These are phyloP conservation scores for Scaptomyza flava DNA, from an alignment of 2,888 invertebrate genomes.

Conservation along the genomic window DNA sequence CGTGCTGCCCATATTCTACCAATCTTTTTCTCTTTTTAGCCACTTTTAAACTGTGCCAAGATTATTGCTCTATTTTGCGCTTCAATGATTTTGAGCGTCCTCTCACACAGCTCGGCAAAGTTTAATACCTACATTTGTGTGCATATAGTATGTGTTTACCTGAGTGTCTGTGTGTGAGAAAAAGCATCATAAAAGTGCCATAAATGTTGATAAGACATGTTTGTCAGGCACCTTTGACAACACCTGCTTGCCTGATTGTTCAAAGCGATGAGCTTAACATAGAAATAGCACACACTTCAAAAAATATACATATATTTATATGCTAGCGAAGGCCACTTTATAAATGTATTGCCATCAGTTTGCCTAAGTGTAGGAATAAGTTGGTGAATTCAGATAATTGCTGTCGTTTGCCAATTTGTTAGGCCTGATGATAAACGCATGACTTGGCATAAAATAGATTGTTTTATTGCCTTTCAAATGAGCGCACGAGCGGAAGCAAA, in stretches of 20 bases:
- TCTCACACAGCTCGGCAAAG: constrained; percentile 40
- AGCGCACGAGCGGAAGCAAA: neutral
- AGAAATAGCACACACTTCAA: neutral
- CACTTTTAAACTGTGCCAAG: constrained; percentile 51
- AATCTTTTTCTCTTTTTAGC: neutral
- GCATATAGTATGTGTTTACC: constrained; percentile 1
- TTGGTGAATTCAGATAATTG: neutral
- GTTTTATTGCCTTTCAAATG: constrained; percentile 47
- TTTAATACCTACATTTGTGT: constrained; percentile 19
- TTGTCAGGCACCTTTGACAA: constrained; percentile 41
- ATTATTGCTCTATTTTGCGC: constrained; percentile 75
- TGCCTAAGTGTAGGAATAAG: too few species aligned
- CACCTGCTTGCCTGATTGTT: constrained; percentile 48
- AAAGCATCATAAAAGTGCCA: constrained; percentile 60
- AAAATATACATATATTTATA: neutral
- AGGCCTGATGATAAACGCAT: constrained; percentile 53
- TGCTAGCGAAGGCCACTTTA: too few species aligned
- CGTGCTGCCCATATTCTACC: constrained; percentile 21
- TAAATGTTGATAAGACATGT: constrained; percentile 77
- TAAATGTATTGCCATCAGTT: too few species aligned
- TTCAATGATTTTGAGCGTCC: constrained; percentile 49
- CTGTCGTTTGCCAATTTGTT: constrained; percentile 51
- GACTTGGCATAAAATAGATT: constrained; percentile 45
- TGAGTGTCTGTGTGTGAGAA: constrained; percentile 25
- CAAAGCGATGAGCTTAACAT: constrained; percentile 16